Evolutionary conservation across 1,140 invertebrate species (phyloP).

Genomic region (Cydia splendana): DNA sequence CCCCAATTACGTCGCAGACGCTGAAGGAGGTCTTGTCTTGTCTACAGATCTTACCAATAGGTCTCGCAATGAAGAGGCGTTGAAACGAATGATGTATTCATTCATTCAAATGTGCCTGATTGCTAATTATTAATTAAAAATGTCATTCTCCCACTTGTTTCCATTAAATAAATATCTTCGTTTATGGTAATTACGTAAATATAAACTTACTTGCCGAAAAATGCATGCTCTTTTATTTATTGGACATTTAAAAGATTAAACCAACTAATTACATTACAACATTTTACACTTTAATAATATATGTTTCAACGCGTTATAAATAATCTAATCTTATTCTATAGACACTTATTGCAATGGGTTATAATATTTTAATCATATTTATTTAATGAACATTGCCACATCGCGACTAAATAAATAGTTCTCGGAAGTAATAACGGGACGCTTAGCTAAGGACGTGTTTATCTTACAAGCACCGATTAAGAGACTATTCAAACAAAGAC

Average conservation of each 20-base stretch:
- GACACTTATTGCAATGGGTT: not conserved
- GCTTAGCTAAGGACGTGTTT: not conserved
- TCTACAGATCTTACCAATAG: too few species aligned
- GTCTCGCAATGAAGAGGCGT: not conserved
- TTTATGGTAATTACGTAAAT: too few species aligned
- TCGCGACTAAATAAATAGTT: not conserved
- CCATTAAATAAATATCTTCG: too few species aligned
- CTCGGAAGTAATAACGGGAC: not conserved
- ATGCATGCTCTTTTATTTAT: too few species aligned
- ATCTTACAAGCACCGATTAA: conserved; percentile 1
- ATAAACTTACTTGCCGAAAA: too few species aligned
- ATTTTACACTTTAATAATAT: too few species aligned
- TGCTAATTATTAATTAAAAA: not conserved
- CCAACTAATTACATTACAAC: too few species aligned
- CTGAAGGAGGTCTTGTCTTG: not conserved
- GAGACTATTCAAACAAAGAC: not conserved
- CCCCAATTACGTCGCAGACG: not conserved
- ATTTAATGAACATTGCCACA: not conserved
- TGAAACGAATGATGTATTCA: too few species aligned
- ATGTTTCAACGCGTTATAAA: too few species aligned
- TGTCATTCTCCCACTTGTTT: too few species aligned
- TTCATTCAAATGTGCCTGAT: not conserved
- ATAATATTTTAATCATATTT: not conserved
- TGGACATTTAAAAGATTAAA: too few species aligned
- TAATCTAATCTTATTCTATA: not conserved